Percentiles rank a stretch among this genome's conserved stretches.
Conservation (phyloP, 2,113 vertebrate species). For the Pogona vitticeps region DNA sequence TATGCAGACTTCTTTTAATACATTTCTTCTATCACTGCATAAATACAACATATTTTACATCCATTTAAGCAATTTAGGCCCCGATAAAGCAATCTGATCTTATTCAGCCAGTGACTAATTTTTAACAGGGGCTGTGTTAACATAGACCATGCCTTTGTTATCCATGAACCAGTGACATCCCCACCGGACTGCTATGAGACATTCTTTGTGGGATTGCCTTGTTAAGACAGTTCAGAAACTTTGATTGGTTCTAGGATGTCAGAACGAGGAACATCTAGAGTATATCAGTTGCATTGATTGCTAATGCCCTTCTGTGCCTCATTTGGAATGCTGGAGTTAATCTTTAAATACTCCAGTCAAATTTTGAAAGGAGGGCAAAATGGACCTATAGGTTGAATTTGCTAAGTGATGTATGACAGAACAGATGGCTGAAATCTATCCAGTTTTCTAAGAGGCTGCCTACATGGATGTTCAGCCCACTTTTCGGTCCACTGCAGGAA, state of each 20-base stretch:
- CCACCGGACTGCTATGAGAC: neutral
- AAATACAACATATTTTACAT: conserved; percentile 3
- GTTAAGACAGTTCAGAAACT: neutral
- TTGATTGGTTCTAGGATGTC: neutral
- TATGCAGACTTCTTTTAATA: conserved; percentile 9
- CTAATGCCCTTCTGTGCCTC: too few species aligned
- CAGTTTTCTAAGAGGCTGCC: too few species aligned
- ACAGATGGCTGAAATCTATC: neutral
- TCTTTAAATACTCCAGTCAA: too few species aligned
- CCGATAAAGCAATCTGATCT: neutral
- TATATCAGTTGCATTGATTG: neutral
- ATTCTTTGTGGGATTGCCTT: neutral
- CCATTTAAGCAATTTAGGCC: neutral
- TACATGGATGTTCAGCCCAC: too few species aligned
- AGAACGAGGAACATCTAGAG: neutral
- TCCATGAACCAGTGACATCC: neutral
- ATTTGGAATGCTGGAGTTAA: too few species aligned
- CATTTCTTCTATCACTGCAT: neutral
- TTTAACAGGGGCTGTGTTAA: neutral
- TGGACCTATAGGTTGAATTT: too few species aligned
- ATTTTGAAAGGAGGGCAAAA: too few species aligned
- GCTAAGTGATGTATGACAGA: too few species aligned
- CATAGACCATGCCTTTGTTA: neutral
- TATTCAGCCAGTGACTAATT: neutral
- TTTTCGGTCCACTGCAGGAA: too few species aligned